Base-by-base conservation (phyloP, 2,797 vertebrate species). In the Betta splendens region DNA sequence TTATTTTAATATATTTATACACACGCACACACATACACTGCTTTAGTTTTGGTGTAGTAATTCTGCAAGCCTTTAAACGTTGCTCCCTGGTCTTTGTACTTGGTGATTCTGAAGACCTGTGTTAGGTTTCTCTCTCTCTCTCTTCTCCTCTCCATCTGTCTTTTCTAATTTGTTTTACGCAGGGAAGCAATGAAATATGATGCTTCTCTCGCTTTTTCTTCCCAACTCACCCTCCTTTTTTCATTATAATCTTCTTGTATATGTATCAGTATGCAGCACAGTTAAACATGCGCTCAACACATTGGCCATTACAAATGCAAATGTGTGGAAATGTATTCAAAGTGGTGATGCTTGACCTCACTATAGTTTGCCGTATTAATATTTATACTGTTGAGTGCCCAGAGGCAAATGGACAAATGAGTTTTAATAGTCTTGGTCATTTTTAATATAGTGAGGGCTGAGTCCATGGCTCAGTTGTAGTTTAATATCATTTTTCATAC, bases 181-280 rank as follows among this genome's bases (percentile, higher is more conserved):
- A 75, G 49, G 76, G 47, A 81, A 76, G 42, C 15, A 39, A 72
- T 83, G 85, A 85, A 87, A 89, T 68, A 18, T 38, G 84, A 84
- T 68, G 32, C 81, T 39, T 64, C 60, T 64, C 36, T 22, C 7
- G 56, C 50, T 49, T 76, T 54, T 53, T n/a, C 28, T 28, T 40
- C 36, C 26, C 18, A 36, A 16, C 15, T n/a, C 50, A 37, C 25
- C 18, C 23, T 55, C 18, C 52, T 21, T 18, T 50, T 13, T 17
- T 64, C 15, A 43, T 59, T 43, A 54, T 59, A 35, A 50, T 55
- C 11, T 21, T 13, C 12, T 35, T 16, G 12, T 12, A 37, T 33
- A 29, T 46, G 11, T 51, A 53, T 69, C 11, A 11, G 29, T 38
- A 25, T 70, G 49, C 44, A 65, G 33, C 10, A 3, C 56, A 56